These are phyloP conservation scores for Raphicerus campestris DNA, from an alignment of 2,113 vertebrate genomes.

Conservation along the genomic window DNA sequence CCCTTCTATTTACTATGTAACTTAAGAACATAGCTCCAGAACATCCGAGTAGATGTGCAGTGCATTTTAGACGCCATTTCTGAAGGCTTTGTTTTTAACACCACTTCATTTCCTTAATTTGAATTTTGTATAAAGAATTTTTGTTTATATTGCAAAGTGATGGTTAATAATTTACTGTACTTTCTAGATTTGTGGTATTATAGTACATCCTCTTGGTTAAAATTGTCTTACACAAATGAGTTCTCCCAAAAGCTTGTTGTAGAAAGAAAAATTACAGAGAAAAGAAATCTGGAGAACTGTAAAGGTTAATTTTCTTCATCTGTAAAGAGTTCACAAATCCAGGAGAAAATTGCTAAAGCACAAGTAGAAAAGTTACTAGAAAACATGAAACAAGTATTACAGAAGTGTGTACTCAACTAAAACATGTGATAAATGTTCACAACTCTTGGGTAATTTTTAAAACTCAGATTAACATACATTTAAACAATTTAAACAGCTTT, in stretches of 20 bases:
- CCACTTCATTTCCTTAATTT: not conserved
- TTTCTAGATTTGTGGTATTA: not conserved
- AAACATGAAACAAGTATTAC: not conserved
- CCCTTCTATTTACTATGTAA: not conserved
- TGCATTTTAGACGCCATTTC: not conserved
- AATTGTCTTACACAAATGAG: not conserved
- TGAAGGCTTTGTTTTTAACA: not conserved
- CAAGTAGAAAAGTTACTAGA: not conserved
- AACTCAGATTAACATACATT: not conserved
- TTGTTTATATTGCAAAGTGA: not conserved
- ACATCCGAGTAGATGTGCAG: not conserved
- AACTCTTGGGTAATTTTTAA: not conserved
- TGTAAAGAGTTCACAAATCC: not conserved
- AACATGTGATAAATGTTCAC: not conserved
- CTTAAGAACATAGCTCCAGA: not conserved
- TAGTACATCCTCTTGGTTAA: not conserved
- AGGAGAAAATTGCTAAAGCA: not conserved
- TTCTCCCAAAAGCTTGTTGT: not conserved
- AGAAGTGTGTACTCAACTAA: not conserved
- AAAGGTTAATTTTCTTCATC: not conserved
- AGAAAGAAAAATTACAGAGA: conserved; percentile 3
- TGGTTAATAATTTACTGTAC: not conserved
- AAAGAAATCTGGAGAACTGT: not conserved
- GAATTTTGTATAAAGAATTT: not conserved
- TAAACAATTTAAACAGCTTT: not conserved